phyloP scores from a whole-genome alignment of 1,140 invertebrate species.

The Rhynchophorus ferrugineus region DNA sequence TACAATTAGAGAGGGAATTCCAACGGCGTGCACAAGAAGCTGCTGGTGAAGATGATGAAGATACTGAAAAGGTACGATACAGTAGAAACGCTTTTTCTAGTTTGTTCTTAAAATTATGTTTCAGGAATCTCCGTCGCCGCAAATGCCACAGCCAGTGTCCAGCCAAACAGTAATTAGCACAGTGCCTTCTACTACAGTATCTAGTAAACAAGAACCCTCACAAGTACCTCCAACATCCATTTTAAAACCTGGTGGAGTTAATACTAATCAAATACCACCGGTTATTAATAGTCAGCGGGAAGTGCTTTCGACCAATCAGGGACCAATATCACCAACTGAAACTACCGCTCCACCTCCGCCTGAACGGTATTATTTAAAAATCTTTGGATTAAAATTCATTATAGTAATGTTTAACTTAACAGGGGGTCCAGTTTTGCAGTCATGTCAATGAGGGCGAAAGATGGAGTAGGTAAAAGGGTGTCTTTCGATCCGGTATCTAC shows the following conservation, averaged over 20 bases:
- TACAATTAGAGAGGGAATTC: conserved; percentile 81
- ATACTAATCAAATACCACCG: conserved; percentile 3
- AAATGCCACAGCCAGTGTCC: conserved; percentile 24
- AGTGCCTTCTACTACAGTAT: conserved; percentile 22
- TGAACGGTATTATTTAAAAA: conserved; percentile 20
- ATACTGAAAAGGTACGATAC: conserved; percentile 39
- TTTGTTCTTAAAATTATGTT: not conserved
- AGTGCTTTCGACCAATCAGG: conserved; percentile 20
- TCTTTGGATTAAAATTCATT: conserved; percentile 64
- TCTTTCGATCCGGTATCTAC: conserved; percentile 37
- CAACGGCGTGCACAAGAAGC: conserved; percentile 75
- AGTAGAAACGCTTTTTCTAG: conserved; percentile 2
- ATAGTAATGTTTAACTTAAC: conserved; percentile 7
- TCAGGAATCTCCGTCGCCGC: conserved; percentile 24
- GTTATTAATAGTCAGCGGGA: conserved; percentile 4
- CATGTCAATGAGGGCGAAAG: conserved; percentile 57
- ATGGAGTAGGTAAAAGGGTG: conserved; percentile 42
- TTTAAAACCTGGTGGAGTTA: conserved; percentile 32
- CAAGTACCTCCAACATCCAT: conserved; percentile 36
- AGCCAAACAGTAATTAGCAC: conserved; percentile 21
- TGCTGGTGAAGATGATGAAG: conserved; percentile 72
- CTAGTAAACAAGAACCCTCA: conserved; percentile 23
- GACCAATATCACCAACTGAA: conserved; percentile 28
- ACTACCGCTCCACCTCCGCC: conserved; percentile 20
- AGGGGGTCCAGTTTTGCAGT: conserved; percentile 74